phyloP scores from a whole-genome alignment of 2,797 vertebrate genomes.

The Acanthornis magna region DNA sequence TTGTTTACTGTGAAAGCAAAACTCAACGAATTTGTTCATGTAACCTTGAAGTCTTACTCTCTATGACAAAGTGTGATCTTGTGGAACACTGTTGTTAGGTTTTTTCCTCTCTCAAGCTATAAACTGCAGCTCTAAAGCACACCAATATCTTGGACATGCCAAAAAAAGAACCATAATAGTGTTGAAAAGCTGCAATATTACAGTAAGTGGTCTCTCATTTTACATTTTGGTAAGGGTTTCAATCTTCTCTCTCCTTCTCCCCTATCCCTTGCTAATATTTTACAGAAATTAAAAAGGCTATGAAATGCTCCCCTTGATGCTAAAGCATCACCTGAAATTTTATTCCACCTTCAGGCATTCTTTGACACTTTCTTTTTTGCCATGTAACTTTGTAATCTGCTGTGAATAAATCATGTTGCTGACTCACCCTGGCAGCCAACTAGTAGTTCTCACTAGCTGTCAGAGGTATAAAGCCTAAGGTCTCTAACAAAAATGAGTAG shows the following conservation, averaged over 20 bases:
- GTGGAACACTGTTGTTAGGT: neutral
- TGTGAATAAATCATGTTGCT: neutral
- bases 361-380: neutral
- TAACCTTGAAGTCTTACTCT: neutral
- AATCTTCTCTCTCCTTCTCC: neutral
- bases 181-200: neutral
- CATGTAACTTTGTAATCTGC: neutral
- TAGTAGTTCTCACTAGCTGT: neutral
- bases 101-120: neutral
- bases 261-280: neutral
- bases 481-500: neutral
- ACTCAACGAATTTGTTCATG: neutral
- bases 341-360: neutral
- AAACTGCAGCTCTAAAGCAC: neutral
- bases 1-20: neutral
- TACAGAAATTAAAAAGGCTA: neutral
- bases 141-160: neutral
- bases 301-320: neutral
- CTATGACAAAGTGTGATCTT: neutral
- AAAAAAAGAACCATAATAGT: fast-evolving
- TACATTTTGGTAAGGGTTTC: neutral
- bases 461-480: neutral
- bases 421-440: neutral
- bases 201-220: neutral
- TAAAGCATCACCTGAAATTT: neutral